Evolutionary conservation across 1,140 invertebrate species (phyloP), one percentile per base, ranked within the genome.

Genomic region (Drosophila sucinea): DNA sequence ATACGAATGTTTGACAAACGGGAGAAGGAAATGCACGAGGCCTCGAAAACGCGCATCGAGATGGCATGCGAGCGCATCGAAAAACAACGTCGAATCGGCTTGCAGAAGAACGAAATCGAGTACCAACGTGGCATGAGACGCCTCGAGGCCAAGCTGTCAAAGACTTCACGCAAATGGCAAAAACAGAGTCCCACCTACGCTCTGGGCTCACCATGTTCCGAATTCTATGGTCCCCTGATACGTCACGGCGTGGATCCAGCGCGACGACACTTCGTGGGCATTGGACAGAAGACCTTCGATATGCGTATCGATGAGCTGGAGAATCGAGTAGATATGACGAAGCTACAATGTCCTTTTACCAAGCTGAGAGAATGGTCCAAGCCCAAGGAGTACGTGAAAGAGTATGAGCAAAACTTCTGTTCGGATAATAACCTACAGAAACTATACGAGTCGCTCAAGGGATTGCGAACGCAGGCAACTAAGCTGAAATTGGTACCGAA

Each of bases 181-280:
- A 92, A 92, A 65, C 70, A 79, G 3, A 92, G 93, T 63, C 92
- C 94, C 11, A 90, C 94, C 51, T 83, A 93, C 4, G 85, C 93
- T n/a, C 80, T 94, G 67, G 90, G 82, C 1, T 90, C 93, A 54
- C 91, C 91, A 2, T 91, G 90, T 40, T 94, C 93, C 0, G 93
- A 94, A 57, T 91, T 94, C 10, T 94, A 94, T 76, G 93, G 86
- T 2, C 94, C 94, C 4, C 78, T 93, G 44, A 92, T 93, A 47
- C 82, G 93, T 40, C 91, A 93, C 72, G 93, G 93, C n/a, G 92
- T 92, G 3, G 91, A 93, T 91, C 93, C 93, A 1, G 91, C 91
- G 58, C 90, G 92, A n/a, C 89, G 91, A 60, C 93, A 93, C 44
- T 92, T 81, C 32, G 70, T 73, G 1, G 77, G 76, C 5, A 74